Conservation (phyloP, 2,113 vertebrate genomes). For the Callospermophilus lateralis region DNA sequence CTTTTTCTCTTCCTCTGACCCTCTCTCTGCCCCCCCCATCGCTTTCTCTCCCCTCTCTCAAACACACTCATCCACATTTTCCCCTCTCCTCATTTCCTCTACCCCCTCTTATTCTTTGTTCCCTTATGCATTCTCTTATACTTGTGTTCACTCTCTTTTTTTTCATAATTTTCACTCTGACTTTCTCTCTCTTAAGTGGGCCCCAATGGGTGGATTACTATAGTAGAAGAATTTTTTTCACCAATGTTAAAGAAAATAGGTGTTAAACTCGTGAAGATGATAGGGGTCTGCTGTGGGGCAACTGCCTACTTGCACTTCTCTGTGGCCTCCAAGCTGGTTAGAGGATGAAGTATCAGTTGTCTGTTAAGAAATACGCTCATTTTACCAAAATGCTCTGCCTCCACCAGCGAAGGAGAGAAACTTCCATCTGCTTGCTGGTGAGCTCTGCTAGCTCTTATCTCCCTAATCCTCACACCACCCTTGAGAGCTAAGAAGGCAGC, state of each 20-base stretch:
- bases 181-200: not conserved
- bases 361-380: not conserved
- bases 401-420: slow-evolving; percentile 30
- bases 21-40: fast-evolving
- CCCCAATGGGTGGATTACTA: not conserved
- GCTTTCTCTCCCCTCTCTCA: not conserved
- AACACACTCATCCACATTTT: too few species aligned
- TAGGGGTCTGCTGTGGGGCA: not conserved
- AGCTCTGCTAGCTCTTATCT: slow-evolving; percentile 40
- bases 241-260: not conserved
- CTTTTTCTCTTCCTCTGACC: not conserved
- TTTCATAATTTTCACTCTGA: not conserved
- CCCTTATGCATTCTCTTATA: not conserved
- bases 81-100: not conserved
- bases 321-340: not conserved
- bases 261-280: not conserved
- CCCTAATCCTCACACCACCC: slow-evolving; percentile 38
- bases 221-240: not conserved
- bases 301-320: not conserved
- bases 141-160: not conserved
- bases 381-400: not conserved
- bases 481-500: slow-evolving; percentile 44
- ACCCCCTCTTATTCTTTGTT: not conserved
- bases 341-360: not conserved
- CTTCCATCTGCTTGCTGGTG: not conserved